A percentile compares a stretch with the other conserved stretches of the same genome.
phyloP scores from a whole-genome alignment of 1,140 invertebrate species.

The Centruroides sculpturatus region DNA sequence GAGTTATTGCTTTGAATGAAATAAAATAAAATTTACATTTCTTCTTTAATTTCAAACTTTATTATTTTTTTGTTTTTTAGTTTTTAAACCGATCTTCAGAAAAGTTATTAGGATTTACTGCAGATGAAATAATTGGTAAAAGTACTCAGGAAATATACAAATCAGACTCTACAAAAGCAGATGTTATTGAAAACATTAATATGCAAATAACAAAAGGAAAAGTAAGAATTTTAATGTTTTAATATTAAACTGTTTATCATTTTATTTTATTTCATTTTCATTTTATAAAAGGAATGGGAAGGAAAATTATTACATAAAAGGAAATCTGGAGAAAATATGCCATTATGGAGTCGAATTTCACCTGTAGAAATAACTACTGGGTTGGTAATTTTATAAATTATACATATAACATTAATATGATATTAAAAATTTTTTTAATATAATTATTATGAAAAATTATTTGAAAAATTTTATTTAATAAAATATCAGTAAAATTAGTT shows the following conservation, averaged over 20 bases:
- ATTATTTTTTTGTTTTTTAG: conserved; percentile 29
- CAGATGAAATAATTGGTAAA: conserved; percentile 58
- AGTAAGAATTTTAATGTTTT: conserved; percentile 17
- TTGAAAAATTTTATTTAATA: too few species aligned
- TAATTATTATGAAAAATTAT: too few species aligned
- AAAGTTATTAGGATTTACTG: conserved; percentile 52
- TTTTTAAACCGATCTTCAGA: conserved; percentile 66
- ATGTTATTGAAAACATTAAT: conserved; percentile 44
- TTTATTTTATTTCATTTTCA: conserved; percentile 1
- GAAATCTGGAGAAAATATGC: conserved; percentile 64
- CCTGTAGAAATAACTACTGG: conserved; percentile 25
- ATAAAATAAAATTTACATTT: too few species aligned
- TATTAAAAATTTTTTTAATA: too few species aligned
- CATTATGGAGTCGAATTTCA: conserved; percentile 39
- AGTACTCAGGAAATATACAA: conserved; percentile 39
- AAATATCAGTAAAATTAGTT: too few species aligned
- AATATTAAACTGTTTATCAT: too few species aligned
- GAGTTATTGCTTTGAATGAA: neutral
- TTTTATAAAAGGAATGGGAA: conserved; percentile 51
- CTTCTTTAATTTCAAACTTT: neutral
- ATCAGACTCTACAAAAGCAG: conserved; percentile 30
- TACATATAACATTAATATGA: too few species aligned
- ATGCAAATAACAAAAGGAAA: conserved; percentile 53
- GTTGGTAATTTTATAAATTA: conserved; percentile 18
- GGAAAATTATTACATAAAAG: conserved; percentile 64